Percentiles rank a stretch among this genome's conserved stretches.
These are phyloP conservation scores for Palloptera scutellata DNA, from an alignment of 2,888 invertebrate genomes.

Conservation along the genomic window DNA sequence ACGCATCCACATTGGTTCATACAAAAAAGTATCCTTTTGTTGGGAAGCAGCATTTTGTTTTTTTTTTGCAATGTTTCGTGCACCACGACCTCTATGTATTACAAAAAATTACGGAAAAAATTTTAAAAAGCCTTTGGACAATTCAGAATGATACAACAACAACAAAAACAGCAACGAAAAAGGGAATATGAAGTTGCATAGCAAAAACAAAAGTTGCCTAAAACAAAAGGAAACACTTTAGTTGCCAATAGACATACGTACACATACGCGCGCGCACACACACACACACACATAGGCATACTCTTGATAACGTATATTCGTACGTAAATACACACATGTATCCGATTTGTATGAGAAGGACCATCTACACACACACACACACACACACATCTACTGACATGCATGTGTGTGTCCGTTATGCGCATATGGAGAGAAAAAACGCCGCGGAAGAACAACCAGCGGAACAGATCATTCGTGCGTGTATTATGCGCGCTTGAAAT, in stretches of 20 bases:
- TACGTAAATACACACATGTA: constrained; percentile 4
- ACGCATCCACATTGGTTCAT: not conserved
- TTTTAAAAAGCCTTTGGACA: not conserved
- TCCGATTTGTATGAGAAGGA: not conserved
- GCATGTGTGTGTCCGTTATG: not conserved
- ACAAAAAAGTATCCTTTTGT: constrained; percentile 3
- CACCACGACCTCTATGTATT: not conserved
- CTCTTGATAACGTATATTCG: constrained; percentile 12
- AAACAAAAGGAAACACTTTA: constrained; percentile 6
- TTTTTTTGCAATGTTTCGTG: constrained; percentile 27
- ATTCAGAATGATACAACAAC: too few relatives aligned
- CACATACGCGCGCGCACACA: not conserved
- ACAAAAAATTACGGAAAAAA: too few relatives aligned
- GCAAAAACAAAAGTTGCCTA: not conserved
- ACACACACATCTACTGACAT: not conserved
- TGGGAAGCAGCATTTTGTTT: constrained; percentile 22
- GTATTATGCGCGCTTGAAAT: constrained; percentile 1
- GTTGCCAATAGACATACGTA: not conserved
- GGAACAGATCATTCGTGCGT: constrained; percentile 5
- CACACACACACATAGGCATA: not conserved
- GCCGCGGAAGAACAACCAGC: constrained; percentile 15
- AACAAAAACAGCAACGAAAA: not conserved
- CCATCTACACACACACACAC: not conserved
- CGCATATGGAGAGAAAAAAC: constrained; percentile 20
- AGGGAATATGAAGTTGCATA: not conserved